Conservation (phyloP, 2,113 vertebrate species). For the Apteryx mantelli region DNA sequence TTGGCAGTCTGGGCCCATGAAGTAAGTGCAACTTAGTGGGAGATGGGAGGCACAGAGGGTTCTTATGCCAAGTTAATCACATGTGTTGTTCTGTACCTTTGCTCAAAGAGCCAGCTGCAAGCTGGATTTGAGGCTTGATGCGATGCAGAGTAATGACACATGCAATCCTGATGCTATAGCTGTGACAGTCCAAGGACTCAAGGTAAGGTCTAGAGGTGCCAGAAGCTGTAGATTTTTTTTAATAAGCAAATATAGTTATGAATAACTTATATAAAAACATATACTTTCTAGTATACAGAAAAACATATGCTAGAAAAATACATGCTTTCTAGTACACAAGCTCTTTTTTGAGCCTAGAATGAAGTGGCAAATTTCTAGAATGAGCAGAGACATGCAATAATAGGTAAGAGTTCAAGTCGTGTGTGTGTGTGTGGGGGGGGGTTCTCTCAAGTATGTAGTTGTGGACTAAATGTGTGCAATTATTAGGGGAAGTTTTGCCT, state of each 20-base stretch:
- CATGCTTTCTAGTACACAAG: background rate
- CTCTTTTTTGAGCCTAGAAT: background rate
- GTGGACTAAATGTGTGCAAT: background rate
- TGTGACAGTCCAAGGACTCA: background rate
- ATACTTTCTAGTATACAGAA: background rate
- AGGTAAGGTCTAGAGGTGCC: background rate
- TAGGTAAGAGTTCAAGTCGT: too few relatives aligned
- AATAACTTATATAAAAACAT: background rate
- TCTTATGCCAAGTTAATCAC: fast-evolving
- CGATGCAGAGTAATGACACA: background rate
- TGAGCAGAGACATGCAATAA: background rate
- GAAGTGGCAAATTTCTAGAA: background rate
- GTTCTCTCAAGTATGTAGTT: background rate
- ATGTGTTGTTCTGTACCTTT: background rate
- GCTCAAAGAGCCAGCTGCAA: background rate
- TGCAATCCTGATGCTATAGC: background rate
- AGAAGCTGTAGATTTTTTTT: background rate
- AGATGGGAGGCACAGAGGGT: background rate
- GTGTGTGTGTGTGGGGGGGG: too few relatives aligned
- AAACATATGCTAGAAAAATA: background rate
- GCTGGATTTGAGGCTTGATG: background rate
- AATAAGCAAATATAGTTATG: background rate
- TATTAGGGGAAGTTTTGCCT: background rate
- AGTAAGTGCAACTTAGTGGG: background rate
- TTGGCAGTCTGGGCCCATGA: too few relatives aligned